phyloP scores from a whole-genome alignment of 2,888 invertebrate genomes.

The Dicycla oo region DNA sequence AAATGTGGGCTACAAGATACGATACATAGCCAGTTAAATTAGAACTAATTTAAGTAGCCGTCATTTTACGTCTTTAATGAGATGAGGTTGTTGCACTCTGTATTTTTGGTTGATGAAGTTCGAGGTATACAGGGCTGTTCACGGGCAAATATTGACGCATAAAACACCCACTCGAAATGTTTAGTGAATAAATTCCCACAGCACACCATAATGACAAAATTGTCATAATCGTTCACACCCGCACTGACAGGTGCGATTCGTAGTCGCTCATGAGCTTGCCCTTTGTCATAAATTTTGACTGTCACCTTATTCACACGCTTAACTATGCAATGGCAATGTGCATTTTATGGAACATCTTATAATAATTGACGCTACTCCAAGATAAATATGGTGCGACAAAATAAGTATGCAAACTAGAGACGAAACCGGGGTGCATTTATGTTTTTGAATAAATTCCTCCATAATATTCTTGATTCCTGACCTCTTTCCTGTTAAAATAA shows the following conservation, averaged over 20 bases:
- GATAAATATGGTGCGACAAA: background rate
- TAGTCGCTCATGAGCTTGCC: slow-evolving; percentile 71
- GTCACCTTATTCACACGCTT: slow-evolving; percentile 79
- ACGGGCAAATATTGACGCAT: slow-evolving; percentile 31
- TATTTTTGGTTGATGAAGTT: slow-evolving; percentile 48
- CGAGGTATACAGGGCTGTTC: slow-evolving; percentile 20
- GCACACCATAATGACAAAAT: slow-evolving; percentile 76
- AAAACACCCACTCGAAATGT: slow-evolving; percentile 31
- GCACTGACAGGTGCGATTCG: slow-evolving; percentile 84
- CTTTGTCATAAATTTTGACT: slow-evolving; percentile 78
- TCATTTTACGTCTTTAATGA: slow-evolving; percentile 62
- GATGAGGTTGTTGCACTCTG: slow-evolving; percentile 59
- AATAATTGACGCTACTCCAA: background rate
- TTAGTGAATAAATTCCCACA: slow-evolving; percentile 75
- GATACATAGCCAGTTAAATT: slow-evolving; percentile 70
- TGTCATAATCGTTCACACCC: slow-evolving; percentile 79
- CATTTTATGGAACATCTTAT: slow-evolving; percentile 21
- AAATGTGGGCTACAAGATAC: slow-evolving; percentile 82
- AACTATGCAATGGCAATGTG: slow-evolving; percentile 55
- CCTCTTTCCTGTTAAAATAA: slow-evolving; percentile 23
- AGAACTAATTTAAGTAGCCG: slow-evolving; percentile 70
- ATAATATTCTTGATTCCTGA: slow-evolving; percentile 17
- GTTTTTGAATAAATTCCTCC: slow-evolving; percentile 1
- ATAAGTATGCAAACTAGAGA: background rate
- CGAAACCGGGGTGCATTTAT: background rate